Base-by-base conservation (phyloP, 2,113 vertebrate species). In the Ageneiosus marmoratus region DNA sequence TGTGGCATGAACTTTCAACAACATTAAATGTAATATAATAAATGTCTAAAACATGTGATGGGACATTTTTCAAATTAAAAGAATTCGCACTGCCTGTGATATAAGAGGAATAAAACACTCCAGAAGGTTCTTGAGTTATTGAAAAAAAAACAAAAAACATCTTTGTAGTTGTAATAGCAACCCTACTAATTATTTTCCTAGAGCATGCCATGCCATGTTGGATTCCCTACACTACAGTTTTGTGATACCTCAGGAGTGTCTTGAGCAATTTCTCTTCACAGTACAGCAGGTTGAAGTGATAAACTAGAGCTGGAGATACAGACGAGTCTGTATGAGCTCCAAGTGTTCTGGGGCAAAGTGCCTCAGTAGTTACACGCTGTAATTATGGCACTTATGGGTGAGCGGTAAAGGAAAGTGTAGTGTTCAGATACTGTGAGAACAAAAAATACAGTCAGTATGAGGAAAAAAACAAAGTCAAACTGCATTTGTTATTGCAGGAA, bases 221-320 rank as follows among this genome's bases (percentile, higher is more conserved):
- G 34, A 75, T 34, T 55, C 72, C 46, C 51, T n/a, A 10, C 10
- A 9, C n/a, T 0, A 51, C 15, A 53, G 27, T 34, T 53, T 22
- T 10, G 8, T 32, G n/a, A n/a, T 73, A 50, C 11, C 12, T 50
- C 27, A 10, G 1, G n/a, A 7, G 50, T 13, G 69, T 72, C 41
- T 72, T 72, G 41, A 27, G 44, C 5, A 16, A 27, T 48, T 76
- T 55, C 50, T 55, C 29, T 29, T 76, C 10, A 7, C 41, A 2
- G 62, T 46, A 46, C 22, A 60, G 50, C 74, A 80, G 50, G 77
- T 13, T 69, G 73, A 62, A 80, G 77, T 77, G 44, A 86, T 62
- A 88, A 89, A 82, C 22, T 60, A 29, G 79, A 85, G 77, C 72
- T 85, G 86, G 62, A 74, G 67, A 22, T 9, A 15, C 53, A 83